Base-by-base conservation (phyloP, 1,140 invertebrate species). In the Drosophila micromelanica region DNA sequence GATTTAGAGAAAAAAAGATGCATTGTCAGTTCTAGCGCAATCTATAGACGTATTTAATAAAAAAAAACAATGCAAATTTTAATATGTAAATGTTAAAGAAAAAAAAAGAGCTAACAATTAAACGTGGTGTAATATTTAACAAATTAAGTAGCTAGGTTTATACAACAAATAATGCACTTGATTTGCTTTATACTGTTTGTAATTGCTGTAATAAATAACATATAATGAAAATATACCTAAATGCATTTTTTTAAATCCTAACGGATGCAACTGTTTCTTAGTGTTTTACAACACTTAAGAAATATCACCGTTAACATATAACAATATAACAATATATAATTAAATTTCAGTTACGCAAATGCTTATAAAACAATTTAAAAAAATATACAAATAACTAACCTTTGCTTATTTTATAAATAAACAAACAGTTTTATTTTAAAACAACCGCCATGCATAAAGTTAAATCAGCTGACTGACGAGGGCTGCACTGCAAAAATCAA, bases 131-230 rank as follows among this genome's bases (percentile, higher is more conserved):
- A 70, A 70, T 70, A 74, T 74, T 74, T 38, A 74, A 12, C 13
- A 51, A 51, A 46, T 32, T 70, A 70, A 54, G 52, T 74, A 74
- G 72, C 59, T 74, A 74, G 72, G 40, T 42, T 52, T 52, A 63
- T 63, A 54, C 38, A 70, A 70, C 17, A 15, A 73, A 69, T 73
- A 63, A 69, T 70, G 51, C 27, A 57, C 51, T 49, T 30, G 55
- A 15, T 62, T 69, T 51, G 43, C 32, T 59, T 20, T 63, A 12
- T 74, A 55, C 42, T 69, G 72, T 74, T 69, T 70, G 46, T 74
- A 74, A 70, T 54, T 55, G 51, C 35, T 73, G 59, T 74, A 74
- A 74, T 74, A 74, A 74, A 70, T 35, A 42, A 61, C 54, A 61
- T 61, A 27, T 20, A 38, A 46, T 42, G 15, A 32, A 8, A 12